Conservation (phyloP, 2,888 invertebrate species). For the Octonoba sinensis region DNA sequence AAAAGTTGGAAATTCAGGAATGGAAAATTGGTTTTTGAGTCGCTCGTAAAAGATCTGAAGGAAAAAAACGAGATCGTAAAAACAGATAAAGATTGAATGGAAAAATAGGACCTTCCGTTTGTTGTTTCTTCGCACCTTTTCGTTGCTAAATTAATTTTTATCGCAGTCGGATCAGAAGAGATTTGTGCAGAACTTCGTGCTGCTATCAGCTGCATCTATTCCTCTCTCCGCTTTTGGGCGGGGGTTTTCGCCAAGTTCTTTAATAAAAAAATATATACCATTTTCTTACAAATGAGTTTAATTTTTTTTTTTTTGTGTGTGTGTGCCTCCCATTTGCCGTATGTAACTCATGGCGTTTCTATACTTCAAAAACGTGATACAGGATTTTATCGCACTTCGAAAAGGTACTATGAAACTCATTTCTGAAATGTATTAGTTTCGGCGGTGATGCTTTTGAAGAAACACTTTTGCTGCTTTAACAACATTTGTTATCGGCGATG, state of each 20-base stretch:
- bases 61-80: conserved; percentile 39
- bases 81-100: conserved; percentile 39
- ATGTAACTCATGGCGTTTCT: not conserved
- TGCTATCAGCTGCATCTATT: conserved; percentile 40
- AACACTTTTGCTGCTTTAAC: too few relatives aligned
- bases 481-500: too few relatives aligned
- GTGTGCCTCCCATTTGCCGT: too few relatives aligned
- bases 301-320: not conserved
- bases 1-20: conserved; percentile 37
- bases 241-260: conserved; percentile 10
- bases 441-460: too few relatives aligned
- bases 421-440: too few relatives aligned
- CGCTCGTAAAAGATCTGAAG: conserved; percentile 37
- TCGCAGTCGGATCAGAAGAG: conserved; percentile 37
- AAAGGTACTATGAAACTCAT: too few relatives aligned
- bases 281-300: conserved; percentile 16
- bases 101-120: conserved; percentile 51
- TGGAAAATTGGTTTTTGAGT: conserved; percentile 61
- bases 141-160: conserved; percentile 59
- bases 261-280: conserved; percentile 2
- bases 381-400: conserved; percentile 4
- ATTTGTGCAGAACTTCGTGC: conserved; percentile 29
- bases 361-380: conserved; percentile 15
- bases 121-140: conserved; percentile 53
- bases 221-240: conserved; percentile 42